A percentile compares a stretch with the other conserved stretches of the same genome.
Evolutionary conservation across 2,113 vertebrate genomes (phyloP).

Genomic region (Anthoscopus minutus): DNA sequence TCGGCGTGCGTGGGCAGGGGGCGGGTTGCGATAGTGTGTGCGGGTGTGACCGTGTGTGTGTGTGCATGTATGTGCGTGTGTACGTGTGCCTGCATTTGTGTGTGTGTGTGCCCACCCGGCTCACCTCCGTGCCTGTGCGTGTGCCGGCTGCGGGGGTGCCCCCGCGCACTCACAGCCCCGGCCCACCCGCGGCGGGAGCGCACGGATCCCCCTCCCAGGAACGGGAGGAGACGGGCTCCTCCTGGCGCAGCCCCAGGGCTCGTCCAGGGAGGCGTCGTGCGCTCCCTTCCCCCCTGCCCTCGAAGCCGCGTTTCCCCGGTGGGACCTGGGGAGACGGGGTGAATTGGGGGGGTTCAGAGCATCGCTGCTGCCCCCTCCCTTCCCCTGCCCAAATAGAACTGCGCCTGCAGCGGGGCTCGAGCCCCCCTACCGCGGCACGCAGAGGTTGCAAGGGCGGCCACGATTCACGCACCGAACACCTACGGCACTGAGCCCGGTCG

Average conservation of each 20-base stretch:
- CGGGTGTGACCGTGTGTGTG: not conserved
- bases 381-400: not conserved
- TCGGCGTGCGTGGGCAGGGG: not conserved
- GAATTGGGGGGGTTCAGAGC: not conserved
- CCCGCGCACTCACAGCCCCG: not conserved
- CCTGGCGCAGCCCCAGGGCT: no score
- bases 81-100: no score
- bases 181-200: not conserved
- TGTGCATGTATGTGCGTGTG: no score
- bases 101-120: not conserved
- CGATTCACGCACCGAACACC: not conserved
- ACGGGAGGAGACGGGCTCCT: not conserved
- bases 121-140: not conserved
- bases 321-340: not conserved
- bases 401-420: not conserved
- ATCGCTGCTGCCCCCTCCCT: not conserved
- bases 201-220: not conserved
- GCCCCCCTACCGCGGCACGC: not conserved
- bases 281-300: fast-evolving
- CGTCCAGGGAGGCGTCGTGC: no score
- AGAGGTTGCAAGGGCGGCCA: no score
- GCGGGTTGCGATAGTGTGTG: not conserved
- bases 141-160: not conserved
- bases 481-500: not conserved
- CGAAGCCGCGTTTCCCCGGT: not conserved